These are phyloP conservation scores for Drosophila pandora DNA, from an alignment of 1,140 invertebrate genomes.

Conservation along the genomic window DNA sequence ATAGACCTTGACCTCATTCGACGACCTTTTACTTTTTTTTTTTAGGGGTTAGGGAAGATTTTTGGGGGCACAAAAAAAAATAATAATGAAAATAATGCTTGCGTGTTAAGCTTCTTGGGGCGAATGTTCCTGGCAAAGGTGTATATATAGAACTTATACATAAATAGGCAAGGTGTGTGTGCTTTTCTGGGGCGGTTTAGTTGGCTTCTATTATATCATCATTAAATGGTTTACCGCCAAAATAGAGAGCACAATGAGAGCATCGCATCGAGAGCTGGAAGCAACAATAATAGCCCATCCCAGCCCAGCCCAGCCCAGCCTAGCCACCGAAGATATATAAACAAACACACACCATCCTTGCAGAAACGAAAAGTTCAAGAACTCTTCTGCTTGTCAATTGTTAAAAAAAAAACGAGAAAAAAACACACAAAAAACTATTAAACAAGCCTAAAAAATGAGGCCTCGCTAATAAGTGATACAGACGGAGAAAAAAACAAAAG, in stretches of 20 bases:
- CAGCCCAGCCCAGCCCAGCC: too few relatives aligned
- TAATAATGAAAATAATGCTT: slow-evolving; percentile 18
- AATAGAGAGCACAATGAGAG: slow-evolving; percentile 13
- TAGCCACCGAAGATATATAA: not conserved
- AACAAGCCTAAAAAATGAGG: slow-evolving; percentile 13
- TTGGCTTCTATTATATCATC: slow-evolving; percentile 55
- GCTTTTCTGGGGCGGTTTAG: slow-evolving; percentile 17
- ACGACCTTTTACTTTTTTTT: slow-evolving; percentile 54
- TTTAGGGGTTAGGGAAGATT: slow-evolving; percentile 4
- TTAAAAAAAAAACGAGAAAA: slow-evolving; percentile 18
- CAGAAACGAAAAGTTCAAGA: slow-evolving; percentile 13
- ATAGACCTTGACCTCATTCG: slow-evolving; percentile 68
- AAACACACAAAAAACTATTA: not conserved
- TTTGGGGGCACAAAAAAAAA: not conserved
- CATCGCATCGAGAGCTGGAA: slow-evolving; percentile 10
- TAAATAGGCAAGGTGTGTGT: slow-evolving; percentile 9
- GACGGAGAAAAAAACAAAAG: slow-evolving; percentile 10
- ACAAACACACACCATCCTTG: not conserved
- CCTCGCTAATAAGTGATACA: slow-evolving; percentile 5
- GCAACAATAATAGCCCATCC: not conserved
- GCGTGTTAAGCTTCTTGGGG: slow-evolving; percentile 41
- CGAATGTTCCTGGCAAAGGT: not conserved
- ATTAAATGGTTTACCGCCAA: slow-evolving; percentile 43
- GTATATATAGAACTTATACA: not conserved
- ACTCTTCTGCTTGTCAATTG: slow-evolving; percentile 42